Evolutionary conservation across 2,888 invertebrate species (phyloP).

Genomic region (Lottia gigantea): DNA sequence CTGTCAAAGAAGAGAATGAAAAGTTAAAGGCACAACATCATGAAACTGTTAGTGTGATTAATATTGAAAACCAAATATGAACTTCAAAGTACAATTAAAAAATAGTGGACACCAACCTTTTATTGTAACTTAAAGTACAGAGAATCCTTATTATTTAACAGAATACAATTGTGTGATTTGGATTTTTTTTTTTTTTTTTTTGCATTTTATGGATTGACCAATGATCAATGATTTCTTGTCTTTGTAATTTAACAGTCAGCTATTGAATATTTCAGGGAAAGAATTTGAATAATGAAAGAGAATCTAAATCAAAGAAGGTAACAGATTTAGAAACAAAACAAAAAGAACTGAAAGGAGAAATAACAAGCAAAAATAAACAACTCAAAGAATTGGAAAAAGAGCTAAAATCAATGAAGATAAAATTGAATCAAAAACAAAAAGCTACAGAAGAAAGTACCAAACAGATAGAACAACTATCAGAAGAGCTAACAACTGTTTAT

Average conservation of each 20-base stretch:
- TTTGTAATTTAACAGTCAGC: neutral
- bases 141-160: too few species aligned
- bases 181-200: too few species aligned
- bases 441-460: constrained; percentile 28
- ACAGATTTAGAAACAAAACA: constrained; percentile 43
- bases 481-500: constrained; percentile 12
- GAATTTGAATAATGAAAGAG: constrained; percentile 37
- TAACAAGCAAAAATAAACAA: constrained; percentile 48
- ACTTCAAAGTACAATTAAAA: too few species aligned
- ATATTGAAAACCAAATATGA: too few species aligned
- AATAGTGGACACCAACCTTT: too few species aligned
- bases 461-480: constrained; percentile 22
- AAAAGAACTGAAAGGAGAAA: constrained; percentile 43
- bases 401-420: constrained; percentile 37
- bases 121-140: too few species aligned
- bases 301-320: constrained; percentile 38
- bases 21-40: constrained; percentile 19
- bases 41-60: constrained; percentile 20
- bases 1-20: constrained; percentile 19
- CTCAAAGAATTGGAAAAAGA: constrained; percentile 59
- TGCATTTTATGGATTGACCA: too few species aligned
- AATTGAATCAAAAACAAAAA: constrained; percentile 33
- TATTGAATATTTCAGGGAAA: constrained; percentile 34
- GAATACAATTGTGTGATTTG: too few species aligned
- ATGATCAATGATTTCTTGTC: neutral